Evolutionary conservation across 2,797 vertebrate genomes (phyloP), one percentile per base, ranked within the genome.

Genomic region (Oreochromis grahami): DNA sequence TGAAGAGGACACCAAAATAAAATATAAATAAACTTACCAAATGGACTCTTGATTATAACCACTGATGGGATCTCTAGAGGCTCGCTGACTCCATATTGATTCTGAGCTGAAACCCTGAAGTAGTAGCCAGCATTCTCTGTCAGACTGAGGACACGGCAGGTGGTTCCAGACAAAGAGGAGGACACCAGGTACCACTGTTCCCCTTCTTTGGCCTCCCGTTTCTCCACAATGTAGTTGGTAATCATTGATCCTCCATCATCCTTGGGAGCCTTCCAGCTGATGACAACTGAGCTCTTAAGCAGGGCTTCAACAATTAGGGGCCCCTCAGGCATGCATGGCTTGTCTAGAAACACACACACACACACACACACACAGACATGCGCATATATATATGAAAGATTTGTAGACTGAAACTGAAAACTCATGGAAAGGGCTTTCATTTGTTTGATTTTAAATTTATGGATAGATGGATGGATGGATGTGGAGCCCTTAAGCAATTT

Each of bases 81-180:
- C 87, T 98, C 97, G 78, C 99, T 99, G 93, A 99, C 97, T 80
- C 99, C 99, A 1, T 98, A 99, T 36, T 97, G 97, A 91, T 99
- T 99, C 94, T 99, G 98, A 86, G 98, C 98, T 76, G 97, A 99
- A 85, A 99, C 98, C 87, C 98, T 97, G 97, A 99, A 99, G 95
- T 99, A 99, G 92, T 99, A 99, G 53, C 98, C 98, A 51, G 97
- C 97, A n/a, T 94, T 98, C 95, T 99, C 98, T 17, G 86, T 97
- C 77, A 99, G 96, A 91, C 99, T 99, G 93, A 97, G 96, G 85
- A 99, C 95, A 86, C 98, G 97, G 76, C 98, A 99, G 55, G 95
- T 97, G 84, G 97, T 99, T 93, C 99, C 97, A 56, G 98, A 97
- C 92, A 99, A 95, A 77, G 97, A 97, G 65, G 98, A 99, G 87